These are phyloP conservation scores for Calameuta filiformis DNA, from an alignment of 2,888 invertebrate genomes.

Conservation along the genomic window DNA sequence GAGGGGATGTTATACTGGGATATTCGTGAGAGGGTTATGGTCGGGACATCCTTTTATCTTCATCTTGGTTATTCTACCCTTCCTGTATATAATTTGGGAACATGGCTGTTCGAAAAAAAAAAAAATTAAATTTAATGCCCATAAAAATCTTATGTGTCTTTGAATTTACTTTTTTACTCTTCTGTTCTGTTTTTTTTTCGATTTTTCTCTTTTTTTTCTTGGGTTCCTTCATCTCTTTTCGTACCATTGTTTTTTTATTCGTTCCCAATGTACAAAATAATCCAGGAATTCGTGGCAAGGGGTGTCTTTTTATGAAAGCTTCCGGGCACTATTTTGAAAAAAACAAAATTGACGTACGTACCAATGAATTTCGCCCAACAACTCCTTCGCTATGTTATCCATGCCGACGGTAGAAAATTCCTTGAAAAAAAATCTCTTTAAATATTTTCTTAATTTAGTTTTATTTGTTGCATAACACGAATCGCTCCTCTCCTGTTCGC, in stretches of 20 bases:
- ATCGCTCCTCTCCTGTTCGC: no score
- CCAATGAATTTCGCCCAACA: not conserved
- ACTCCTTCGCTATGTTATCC: not conserved
- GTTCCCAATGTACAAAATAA: not conserved
- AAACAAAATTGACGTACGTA: not conserved
- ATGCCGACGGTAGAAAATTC: no score
- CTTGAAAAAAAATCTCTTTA: no score
- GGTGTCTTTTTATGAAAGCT: not conserved
- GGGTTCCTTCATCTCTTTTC: not conserved
- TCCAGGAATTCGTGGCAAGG: not conserved
- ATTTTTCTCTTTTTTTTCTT: not conserved
- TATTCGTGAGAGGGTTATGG: not conserved
- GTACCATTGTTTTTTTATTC: not conserved
- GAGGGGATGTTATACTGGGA: not conserved
- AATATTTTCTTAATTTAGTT: no score
- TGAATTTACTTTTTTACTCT: not conserved
- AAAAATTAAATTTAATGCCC: not conserved
- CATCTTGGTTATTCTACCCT: not conserved
- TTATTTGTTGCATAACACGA: no score
- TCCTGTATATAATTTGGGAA: not conserved
- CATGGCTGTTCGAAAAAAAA: not conserved
- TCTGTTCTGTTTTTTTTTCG: not conserved
- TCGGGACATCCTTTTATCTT: not conserved
- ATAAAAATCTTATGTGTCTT: not conserved
- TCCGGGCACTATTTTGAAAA: not conserved